Evolutionary conservation across 2,113 vertebrate species (phyloP), one percentile per base, ranked within the genome.

Genomic region (Chloroceryle aenea): DNA sequence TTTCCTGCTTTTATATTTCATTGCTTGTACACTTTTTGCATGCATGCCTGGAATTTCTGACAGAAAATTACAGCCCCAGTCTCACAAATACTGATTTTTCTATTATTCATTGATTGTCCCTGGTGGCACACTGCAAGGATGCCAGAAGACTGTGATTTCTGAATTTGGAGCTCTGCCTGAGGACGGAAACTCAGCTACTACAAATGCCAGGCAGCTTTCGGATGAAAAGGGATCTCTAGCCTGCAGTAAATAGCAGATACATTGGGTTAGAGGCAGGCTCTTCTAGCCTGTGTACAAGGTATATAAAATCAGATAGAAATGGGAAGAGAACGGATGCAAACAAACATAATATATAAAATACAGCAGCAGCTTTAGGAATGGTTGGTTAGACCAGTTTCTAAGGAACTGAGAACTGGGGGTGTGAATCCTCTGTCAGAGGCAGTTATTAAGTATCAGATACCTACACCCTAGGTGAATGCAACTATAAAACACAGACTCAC

Each of bases 141-240:
- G 72, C 83, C 79, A 86, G 80, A 80, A 94, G 55, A 62, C 64
- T 48, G 21, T 89, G 17, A 69, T 96, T 92, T 91, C 81, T 85
- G 85, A 48, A 30, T 45, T 76, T 75, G 85, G 71, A 93, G 50
- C 21, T 85, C 48, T 89, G 69, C 73, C 64, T 85, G 87, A 2
- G 12, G 66, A 87, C 0, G 0, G 48, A 69, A 69, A 40, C 30
- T 56, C 86, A 75, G 43, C 61, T 68, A n/a, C 66, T 40, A 66
- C 1, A 7, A 62, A 10, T 1, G 1, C 48, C 69, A 66, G 66
- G 73, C 62, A 85, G 62, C 69, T 85, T 43, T 56, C 30, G 32
- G 48, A 45, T 73, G 58, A 69, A 73, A 66, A 58, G 62, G 19
- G 23, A 14, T 87, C 50, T 85, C 63, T 38, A 50, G 40, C 74